Conservation (phyloP, 2,113 vertebrate genomes). For the Seriola dumerili region DNA sequence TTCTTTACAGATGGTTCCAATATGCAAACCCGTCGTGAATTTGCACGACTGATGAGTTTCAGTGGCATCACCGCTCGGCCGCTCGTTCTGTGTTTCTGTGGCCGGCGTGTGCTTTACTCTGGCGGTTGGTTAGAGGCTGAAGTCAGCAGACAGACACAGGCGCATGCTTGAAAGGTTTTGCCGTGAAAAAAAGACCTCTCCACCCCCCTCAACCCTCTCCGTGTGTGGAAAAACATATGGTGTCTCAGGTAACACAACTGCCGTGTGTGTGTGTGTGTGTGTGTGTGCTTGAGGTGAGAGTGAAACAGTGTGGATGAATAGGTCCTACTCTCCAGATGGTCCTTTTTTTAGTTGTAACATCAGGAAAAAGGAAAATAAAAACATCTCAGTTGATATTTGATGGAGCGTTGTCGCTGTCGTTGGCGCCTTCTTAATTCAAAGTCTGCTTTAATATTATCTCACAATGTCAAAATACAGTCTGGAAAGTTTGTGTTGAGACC, state of each 20-base stretch:
- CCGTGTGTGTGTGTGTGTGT: neutral
- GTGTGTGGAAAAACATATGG: constrained; percentile 72
- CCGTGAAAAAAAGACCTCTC: constrained; percentile 38
- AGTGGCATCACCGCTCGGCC: constrained; percentile 15
- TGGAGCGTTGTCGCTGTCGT: neutral
- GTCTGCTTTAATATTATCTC: constrained; percentile 34
- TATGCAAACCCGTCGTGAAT: constrained; percentile 25
- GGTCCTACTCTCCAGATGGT: constrained; percentile 41
- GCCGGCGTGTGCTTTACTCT: constrained; percentile 13
- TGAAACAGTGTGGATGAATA: constrained; percentile 10
- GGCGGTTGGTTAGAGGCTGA: constrained; percentile 26
- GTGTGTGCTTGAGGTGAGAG: constrained; percentile 4
- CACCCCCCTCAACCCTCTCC: neutral
- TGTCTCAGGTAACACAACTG: constrained; percentile 68
- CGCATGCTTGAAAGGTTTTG: constrained; percentile 50
- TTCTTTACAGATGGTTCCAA: constrained; percentile 12
- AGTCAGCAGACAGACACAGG: constrained; percentile 46
- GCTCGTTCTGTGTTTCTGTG: constrained; percentile 2
- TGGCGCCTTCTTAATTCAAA: constrained; percentile 3
- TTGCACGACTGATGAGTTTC: constrained; percentile 46
- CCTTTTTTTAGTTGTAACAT: constrained; percentile 17
- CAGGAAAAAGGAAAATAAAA: neutral
- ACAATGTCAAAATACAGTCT: constrained; percentile 21
- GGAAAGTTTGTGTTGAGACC: constrained; percentile 48
- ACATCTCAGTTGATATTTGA: constrained; percentile 1